Percentiles rank a stretch among this genome's conserved stretches.
phyloP scores from a whole-genome alignment of 2,113 vertebrate species.

The Hippocampus comes region DNA sequence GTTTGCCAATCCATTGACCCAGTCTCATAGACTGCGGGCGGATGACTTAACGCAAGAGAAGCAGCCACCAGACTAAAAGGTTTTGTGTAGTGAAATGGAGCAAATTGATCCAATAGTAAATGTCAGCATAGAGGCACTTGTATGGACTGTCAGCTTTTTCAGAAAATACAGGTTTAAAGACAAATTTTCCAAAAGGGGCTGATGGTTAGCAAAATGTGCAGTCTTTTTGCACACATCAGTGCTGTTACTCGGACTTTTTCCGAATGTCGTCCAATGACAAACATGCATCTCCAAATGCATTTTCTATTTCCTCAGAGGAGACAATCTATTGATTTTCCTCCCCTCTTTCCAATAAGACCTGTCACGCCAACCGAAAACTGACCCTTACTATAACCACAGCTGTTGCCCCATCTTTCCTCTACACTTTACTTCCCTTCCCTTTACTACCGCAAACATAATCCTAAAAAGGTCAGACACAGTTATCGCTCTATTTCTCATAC shows the following conservation, averaged over 20 bases:
- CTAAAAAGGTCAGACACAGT: not conserved
- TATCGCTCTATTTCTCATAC: slow-evolving; percentile 1
- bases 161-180: not conserved
- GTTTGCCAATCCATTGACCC: slow-evolving; percentile 26
- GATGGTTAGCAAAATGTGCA: no score
- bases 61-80: slow-evolving; percentile 16
- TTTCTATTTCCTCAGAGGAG: no score
- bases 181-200: not conserved
- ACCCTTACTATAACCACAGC: not conserved
- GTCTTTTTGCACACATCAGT: no score
- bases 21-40: slow-evolving; percentile 12
- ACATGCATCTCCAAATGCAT: no score
- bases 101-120: not conserved
- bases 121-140: not conserved
- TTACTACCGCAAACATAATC: not conserved
- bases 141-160: not conserved
- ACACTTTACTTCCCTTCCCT: no score
- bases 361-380: not conserved
- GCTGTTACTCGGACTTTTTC: not conserved
- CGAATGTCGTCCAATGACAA: not conserved
- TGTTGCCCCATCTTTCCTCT: not conserved
- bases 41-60: slow-evolving; percentile 12
- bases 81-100: not conserved
- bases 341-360: no score
- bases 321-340: no score